Evolutionary conservation across 1,140 invertebrate genomes (phyloP).

Genomic region (Diorhabda sublineata): DNA sequence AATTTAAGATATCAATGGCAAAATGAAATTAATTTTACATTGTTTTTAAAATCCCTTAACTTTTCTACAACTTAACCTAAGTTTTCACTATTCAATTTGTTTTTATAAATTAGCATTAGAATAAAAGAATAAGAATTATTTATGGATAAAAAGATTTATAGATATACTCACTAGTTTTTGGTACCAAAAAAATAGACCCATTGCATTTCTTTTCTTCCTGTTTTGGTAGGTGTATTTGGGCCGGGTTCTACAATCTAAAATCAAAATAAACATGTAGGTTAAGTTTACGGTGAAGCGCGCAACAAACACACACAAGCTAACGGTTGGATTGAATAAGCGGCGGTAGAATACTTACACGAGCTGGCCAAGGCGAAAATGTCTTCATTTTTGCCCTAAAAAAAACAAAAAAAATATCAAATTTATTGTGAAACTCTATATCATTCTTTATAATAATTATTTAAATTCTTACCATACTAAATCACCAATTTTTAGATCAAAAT

Average conservation of each 20-base stretch:
- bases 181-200: conserved; percentile 93
- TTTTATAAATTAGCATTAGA: too few species aligned
- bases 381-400: conserved; percentile 92
- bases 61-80: too few species aligned
- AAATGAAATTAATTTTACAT: too few species aligned
- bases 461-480: conserved; percentile 71
- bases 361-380: conserved; percentile 89
- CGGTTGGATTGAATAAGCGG: conserved; percentile 40
- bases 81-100: too few species aligned
- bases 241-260: conserved; percentile 68
- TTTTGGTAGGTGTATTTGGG: conserved; percentile 55
- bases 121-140: too few species aligned
- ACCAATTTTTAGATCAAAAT: conserved; percentile 54
- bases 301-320: conserved; percentile 28
- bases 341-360: conserved; percentile 69
- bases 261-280: conserved; percentile 25
- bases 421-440: conserved; percentile 12
- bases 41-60: too few species aligned
- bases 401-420: conserved; percentile 36
- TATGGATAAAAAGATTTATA: neutral
- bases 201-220: conserved; percentile 58
- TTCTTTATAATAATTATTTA: conserved; percentile 24
- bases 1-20: too few species aligned
- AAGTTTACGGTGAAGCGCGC: conserved; percentile 31
- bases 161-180: conserved; percentile 84